Evolutionary conservation across 2,797 vertebrate genomes (phyloP).

Genomic region (Myotis vivesi): DNA sequence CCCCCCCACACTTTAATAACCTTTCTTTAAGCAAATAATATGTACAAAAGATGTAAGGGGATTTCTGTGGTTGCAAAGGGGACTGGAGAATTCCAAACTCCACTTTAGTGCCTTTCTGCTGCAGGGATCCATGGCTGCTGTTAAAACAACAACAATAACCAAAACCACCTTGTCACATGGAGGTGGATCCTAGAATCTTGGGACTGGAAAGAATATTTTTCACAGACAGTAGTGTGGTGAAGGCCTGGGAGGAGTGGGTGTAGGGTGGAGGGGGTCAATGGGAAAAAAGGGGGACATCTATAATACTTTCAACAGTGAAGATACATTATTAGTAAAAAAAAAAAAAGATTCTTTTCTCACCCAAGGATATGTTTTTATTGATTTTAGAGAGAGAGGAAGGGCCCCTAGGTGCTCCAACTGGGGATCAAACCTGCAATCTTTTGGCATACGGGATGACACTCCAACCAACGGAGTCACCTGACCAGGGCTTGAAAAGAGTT

Average conservation of each 20-base stretch:
- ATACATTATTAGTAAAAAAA: too few relatives aligned
- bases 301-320: too few relatives aligned
- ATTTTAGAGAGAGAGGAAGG: not conserved
- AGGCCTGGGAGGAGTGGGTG: too few relatives aligned
- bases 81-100: not conserved
- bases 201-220: not conserved
- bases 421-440: not conserved
- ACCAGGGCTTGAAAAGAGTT: not conserved
- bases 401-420: not conserved
- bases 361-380: not conserved
- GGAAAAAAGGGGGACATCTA: too few relatives aligned
- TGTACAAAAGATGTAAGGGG: not conserved
- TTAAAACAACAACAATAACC: not conserved
- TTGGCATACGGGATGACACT: not conserved
- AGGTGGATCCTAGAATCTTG: not conserved
- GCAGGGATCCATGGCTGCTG: not conserved
- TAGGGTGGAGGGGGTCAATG: too few relatives aligned
- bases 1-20: not conserved
- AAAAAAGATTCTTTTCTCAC: not conserved
- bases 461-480: not conserved
- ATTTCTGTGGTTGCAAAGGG: not conserved
- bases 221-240: too few relatives aligned
- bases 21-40: constrained; percentile 37
- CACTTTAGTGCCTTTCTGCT: not conserved
- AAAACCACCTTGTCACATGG: not conserved